phyloP scores from a whole-genome alignment of 2,888 invertebrate genomes.

The Tortricodes alternella region DNA sequence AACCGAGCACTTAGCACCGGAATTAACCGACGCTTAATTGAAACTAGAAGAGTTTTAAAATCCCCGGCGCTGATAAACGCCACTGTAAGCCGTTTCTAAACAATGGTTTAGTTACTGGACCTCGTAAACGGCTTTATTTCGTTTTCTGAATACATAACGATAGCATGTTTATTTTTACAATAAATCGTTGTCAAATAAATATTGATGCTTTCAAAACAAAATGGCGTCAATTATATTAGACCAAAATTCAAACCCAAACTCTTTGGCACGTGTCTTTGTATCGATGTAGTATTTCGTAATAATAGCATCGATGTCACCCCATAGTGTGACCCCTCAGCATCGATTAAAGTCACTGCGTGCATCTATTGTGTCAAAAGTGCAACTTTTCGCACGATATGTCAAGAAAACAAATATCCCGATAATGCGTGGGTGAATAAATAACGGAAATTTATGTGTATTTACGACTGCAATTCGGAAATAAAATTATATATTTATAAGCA shows the following conservation, averaged over 20 bases:
- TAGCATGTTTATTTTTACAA: too few relatives aligned
- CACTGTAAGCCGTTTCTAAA: conserved; percentile 65
- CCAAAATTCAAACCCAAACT: conserved; percentile 5
- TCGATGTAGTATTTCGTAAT: conserved; percentile 42
- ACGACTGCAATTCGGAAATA: too few relatives aligned
- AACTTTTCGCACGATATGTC: conserved; percentile 53
- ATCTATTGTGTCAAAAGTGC: conserved; percentile 39
- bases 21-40: conserved; percentile 78
- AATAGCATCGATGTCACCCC: conserved; percentile 68
- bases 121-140: conserved; percentile 25
- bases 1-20: conserved; percentile 71
- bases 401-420: conserved; percentile 27
- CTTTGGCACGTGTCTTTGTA: conserved; percentile 33
- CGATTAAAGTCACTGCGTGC: conserved; percentile 53
- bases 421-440: conserved; percentile 14
- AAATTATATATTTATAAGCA: too few relatives aligned
- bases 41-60: conserved; percentile 72
- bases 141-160: background rate
- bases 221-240: conserved; percentile 5
- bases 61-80: conserved; percentile 59
- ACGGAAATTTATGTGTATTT: background rate
- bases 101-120: conserved; percentile 55
- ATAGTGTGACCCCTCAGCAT: conserved; percentile 38
- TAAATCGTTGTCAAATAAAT: too few relatives aligned
- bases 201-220: background rate